phyloP scores from a whole-genome alignment of 1,140 invertebrate species.

The Steinernema khuongi region DNA sequence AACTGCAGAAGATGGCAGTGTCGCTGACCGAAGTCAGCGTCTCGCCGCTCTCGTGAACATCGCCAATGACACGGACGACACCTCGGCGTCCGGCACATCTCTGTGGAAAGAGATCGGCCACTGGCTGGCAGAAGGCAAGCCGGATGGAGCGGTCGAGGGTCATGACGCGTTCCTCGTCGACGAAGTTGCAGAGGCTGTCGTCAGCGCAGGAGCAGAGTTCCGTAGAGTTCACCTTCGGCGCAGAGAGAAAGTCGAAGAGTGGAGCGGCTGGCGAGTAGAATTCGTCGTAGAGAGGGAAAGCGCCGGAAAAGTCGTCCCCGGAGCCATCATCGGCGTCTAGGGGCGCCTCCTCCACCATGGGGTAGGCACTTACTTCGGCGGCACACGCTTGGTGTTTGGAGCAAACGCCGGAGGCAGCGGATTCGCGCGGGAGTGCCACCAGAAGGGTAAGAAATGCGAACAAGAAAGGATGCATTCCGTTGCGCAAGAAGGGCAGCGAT shows the following conservation, averaged over 20 bases:
- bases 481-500: constrained; percentile 10
- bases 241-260: neutral
- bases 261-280: neutral
- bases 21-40: neutral
- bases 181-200: neutral
- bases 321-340: neutral
- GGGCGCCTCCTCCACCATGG: neutral
- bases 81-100: neutral
- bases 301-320: neutral
- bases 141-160: neutral
- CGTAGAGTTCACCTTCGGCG: constrained; percentile 1
- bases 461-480: neutral
- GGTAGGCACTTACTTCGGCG: neutral
- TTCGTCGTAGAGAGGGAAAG: constrained; percentile 2
- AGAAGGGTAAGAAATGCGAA: neutral
- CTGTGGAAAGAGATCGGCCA: constrained; percentile 7
- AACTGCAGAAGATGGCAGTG: constrained; percentile 9
- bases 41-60: neutral
- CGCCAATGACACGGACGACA: constrained; percentile 4
- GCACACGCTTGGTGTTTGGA: neutral
- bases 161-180: neutral
- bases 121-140: neutral
- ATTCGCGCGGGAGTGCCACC: neutral
- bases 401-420: neutral
- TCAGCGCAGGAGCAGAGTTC: neutral